Evolutionary conservation across 2,113 vertebrate genomes (phyloP).

Genomic region (Phalacrocorax carbo): DNA sequence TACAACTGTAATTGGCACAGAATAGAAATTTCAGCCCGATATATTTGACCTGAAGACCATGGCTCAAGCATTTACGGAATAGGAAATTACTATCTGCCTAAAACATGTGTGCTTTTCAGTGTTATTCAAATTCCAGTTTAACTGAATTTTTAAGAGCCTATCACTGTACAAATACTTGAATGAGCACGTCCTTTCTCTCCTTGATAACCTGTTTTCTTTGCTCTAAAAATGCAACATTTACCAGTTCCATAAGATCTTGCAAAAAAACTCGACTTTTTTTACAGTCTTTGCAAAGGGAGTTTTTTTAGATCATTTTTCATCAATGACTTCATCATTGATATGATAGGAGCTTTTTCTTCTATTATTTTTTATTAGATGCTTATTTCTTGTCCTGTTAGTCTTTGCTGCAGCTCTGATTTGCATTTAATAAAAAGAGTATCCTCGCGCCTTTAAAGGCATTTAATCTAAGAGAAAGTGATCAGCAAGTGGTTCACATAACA

Average conservation of each 20-base stretch:
- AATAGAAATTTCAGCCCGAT: neutral
- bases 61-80: neutral
- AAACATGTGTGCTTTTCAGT: neutral
- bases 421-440: neutral
- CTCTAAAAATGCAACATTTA: neutral
- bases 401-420: neutral
- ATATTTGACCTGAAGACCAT: neutral
- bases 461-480: neutral
- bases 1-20: neutral
- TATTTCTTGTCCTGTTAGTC: neutral
- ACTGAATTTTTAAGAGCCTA: neutral
- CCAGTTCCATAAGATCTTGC: neutral
- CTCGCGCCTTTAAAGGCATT: neutral
- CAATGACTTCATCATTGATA: neutral
- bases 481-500: neutral
- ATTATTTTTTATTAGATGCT: neutral
- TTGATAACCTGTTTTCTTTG: neutral
- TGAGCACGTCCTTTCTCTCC: neutral
- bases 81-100: neutral
- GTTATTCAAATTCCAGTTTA: neutral
- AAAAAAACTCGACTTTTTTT: neutral
- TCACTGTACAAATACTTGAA: neutral
- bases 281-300: neutral
- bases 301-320: neutral
- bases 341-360: neutral